phyloP scores from a whole-genome alignment of 2,113 vertebrate species.

The Prochilodus magdalenae region DNA sequence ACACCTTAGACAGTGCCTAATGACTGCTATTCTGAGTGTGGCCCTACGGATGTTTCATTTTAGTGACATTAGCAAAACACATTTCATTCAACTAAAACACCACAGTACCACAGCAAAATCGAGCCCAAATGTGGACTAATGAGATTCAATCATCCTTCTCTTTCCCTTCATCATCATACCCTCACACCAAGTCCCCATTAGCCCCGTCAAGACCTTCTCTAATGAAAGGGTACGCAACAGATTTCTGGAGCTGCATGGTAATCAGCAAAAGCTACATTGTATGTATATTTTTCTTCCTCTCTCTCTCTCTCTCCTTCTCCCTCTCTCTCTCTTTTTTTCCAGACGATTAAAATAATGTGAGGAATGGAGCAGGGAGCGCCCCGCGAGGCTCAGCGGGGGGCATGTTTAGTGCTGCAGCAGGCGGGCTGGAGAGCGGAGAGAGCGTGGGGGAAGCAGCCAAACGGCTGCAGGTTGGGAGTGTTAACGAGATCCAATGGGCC shows the following conservation, averaged over 20 bases:
- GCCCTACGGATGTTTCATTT: background rate
- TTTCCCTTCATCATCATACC: constrained; percentile 18
- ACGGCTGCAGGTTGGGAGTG: constrained; percentile 48
- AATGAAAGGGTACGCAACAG: constrained; percentile 35
- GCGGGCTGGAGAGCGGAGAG: constrained; percentile 43
- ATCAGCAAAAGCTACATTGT: constrained; percentile 36
- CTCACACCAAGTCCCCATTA: background rate
- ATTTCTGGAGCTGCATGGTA: constrained; percentile 38
- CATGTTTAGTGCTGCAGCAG: constrained; percentile 45
- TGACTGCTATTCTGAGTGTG: background rate
- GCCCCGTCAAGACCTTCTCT: constrained; percentile 16
- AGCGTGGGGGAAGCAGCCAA: constrained; percentile 38
- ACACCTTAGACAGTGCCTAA: background rate
- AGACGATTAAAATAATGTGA: constrained; percentile 56
- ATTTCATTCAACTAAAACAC: constrained; percentile 6
- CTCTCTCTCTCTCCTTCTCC: background rate
- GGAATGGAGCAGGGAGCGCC: constrained; percentile 23
- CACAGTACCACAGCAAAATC: background rate
- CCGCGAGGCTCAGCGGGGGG: constrained; percentile 51
- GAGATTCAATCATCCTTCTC: constrained; percentile 1
- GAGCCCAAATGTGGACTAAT: constrained; percentile 6
- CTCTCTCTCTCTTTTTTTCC: constrained; percentile 28
- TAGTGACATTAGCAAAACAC: constrained; percentile 10
- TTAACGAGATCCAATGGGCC: constrained; percentile 60
- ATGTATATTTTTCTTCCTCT: constrained; percentile 18